These are phyloP conservation scores for Ceratotherium simum DNA, from an alignment of 2,113 vertebrate species.

Conservation along the genomic window DNA sequence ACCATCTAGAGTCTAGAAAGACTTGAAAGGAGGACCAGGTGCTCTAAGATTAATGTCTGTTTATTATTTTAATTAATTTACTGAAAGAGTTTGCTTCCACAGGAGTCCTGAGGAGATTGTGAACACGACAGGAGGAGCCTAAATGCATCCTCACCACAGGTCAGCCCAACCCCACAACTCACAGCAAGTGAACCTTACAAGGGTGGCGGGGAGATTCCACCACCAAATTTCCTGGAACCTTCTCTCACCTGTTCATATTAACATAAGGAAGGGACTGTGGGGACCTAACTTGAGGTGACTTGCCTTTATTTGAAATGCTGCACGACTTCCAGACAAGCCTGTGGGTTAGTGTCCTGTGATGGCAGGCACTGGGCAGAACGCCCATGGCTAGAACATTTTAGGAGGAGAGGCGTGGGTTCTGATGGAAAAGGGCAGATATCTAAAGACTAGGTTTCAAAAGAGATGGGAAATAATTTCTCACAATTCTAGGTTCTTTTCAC, in stretches of 20 bases:
- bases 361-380: too few species aligned
- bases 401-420: background rate
- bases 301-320: background rate
- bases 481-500: background rate
- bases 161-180: background rate
- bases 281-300: background rate
- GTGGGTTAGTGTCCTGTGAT: background rate
- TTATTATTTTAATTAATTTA: slow-evolving; percentile 29
- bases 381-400: background rate
- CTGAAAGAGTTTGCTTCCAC: background rate
- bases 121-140: background rate
- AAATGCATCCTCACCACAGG: background rate
- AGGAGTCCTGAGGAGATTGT: background rate
- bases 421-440: background rate
- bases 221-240: background rate
- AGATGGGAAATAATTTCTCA: background rate
- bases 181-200: background rate
- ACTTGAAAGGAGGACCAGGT: slow-evolving; percentile 59
- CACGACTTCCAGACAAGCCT: background rate
- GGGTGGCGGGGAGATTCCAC: background rate
- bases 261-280: background rate
- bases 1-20: slow-evolving; percentile 72
- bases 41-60: slow-evolving; percentile 20
- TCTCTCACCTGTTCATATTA: background rate
- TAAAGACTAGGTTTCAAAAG: background rate